Base-by-base conservation (phyloP, 2,888 invertebrate genomes). In the Agrotis exclamationis region DNA sequence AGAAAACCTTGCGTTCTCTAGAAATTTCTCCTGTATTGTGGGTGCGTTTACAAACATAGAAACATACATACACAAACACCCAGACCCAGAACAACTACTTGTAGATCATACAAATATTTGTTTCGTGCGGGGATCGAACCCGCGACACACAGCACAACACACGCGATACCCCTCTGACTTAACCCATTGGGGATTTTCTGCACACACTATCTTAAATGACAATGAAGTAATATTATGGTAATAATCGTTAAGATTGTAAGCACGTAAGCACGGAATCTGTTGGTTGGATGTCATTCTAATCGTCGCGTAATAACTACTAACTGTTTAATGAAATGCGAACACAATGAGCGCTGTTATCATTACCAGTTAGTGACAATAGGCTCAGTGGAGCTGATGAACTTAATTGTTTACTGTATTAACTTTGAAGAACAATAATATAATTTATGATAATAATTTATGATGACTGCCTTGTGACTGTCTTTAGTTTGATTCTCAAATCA, bases 311-410 rank as follows among this genome's bases (percentile, higher is more conserved):
- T 60, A 33, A 62, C 48, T 45, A 50, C 39, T 24, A 66, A 73
- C 24, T 63, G 74, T 63, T 73, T n/a, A 60, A 62, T 78, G 44
- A 57, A 64, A 57, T 78, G 45, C n/a, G 22, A 77, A 60, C 51
- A 65, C 58, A 63, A 39, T 62, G 51, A 47, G 47, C 11, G 62
- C 56, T 45, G 45, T 54, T 33, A 45, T 54, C 80, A 28, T 73
- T 63, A 79, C 50, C 62, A 50, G 48, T 64, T 22, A 28, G 28
- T 63, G 24, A 11, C n/a, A 39, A 45, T 54, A 53, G 33, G 18
- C 28, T 50, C 7, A 2, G 50, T n/a, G 56, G 1, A 44, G 4
- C 74, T 63, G 28, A 54, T 74, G 58, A 51, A 63, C n/a, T 62
- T 57, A 33, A 66, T 63, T 62, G 13, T 33, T 56, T 6, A 24